These are phyloP conservation scores for Petroica traversi DNA, from an alignment of 2,113 vertebrate genomes.

Conservation along the genomic window DNA sequence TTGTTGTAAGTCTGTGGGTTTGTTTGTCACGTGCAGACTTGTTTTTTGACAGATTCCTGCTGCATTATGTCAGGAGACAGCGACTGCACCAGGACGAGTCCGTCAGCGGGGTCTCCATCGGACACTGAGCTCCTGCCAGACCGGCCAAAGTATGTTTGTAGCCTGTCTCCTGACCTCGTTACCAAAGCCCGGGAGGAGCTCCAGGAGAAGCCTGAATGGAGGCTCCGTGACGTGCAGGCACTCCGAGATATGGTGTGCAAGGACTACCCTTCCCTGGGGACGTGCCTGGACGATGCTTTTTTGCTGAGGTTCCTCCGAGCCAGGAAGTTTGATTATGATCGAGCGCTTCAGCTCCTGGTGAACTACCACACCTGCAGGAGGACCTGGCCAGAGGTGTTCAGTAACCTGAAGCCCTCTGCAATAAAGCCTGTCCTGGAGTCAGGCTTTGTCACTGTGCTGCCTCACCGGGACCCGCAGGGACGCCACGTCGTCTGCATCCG, in stretches of 20 bases:
- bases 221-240: constrained; percentile 92
- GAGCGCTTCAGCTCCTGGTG: constrained; percentile 91
- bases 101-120: constrained; percentile 70
- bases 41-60: constrained; percentile 41
- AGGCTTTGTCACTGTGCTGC: constrained; percentile 94
- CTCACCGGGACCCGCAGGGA: constrained; percentile 85
- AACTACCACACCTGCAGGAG: constrained; percentile 91
- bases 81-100: constrained; percentile 80
- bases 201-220: constrained; percentile 97
- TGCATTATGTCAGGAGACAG: constrained; percentile 88
- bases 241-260: constrained; percentile 96
- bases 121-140: constrained; percentile 73
- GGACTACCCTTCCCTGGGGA: constrained; percentile 88
- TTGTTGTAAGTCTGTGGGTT: not conserved
- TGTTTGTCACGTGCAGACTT: not conserved
- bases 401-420: constrained; percentile 87
- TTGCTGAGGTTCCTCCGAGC: constrained; percentile 94
- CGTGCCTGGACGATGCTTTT: constrained; percentile 90
- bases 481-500: constrained; percentile 90
- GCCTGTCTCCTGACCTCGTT: constrained; percentile 86
- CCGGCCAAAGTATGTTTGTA: constrained; percentile 85
- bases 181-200: constrained; percentile 94
- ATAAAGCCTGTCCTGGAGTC: constrained; percentile 89
- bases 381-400: constrained; percentile 95
- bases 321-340: constrained; percentile 96